Percentiles rank a stretch among this genome's conserved stretches.
Evolutionary conservation across 2,888 invertebrate species (phyloP).

Genomic region (Gandaritis pyraliata): DNA sequence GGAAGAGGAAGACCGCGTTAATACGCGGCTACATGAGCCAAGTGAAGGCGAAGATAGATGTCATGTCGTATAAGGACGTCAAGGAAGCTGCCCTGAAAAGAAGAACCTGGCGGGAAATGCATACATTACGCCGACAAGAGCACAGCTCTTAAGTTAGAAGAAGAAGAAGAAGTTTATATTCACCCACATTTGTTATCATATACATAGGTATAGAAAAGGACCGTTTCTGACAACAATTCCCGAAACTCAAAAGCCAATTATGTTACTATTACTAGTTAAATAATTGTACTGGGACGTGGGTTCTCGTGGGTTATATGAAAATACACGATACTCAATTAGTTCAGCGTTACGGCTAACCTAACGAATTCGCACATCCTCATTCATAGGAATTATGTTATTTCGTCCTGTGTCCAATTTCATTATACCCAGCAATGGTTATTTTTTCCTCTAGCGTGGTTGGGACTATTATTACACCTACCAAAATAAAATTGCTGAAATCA

Average conservation of each 20-base stretch:
- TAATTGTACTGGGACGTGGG: constrained; percentile 6
- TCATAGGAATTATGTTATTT: constrained; percentile 13
- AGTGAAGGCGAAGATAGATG: too few species aligned
- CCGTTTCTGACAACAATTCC: neutral
- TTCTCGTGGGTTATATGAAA: constrained; percentile 2
- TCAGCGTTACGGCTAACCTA: neutral
- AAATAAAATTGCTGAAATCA: too few species aligned
- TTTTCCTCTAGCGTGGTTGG: neutral
- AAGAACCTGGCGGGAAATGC: too few species aligned
- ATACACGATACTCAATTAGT: constrained; percentile 13
- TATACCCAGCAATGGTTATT: neutral
- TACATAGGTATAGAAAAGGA: neutral
- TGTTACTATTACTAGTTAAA: constrained; percentile 5
- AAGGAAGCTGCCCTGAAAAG: too few species aligned
- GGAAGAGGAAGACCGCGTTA: too few species aligned
- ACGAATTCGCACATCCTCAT: neutral
- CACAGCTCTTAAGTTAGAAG: too few species aligned
- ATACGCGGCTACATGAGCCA: too few species aligned
- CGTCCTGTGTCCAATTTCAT: neutral
- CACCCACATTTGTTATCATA: neutral
- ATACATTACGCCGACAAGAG: too few species aligned
- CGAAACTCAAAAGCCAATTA: constrained; percentile 12
- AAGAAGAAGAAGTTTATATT: too few species aligned
- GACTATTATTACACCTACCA: too few species aligned
- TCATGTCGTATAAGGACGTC: too few species aligned